A percentile compares a stretch with the other conserved stretches of the same genome.
Evolutionary conservation across 2,888 invertebrate species (phyloP).

Genomic region (Aromia moschata): DNA sequence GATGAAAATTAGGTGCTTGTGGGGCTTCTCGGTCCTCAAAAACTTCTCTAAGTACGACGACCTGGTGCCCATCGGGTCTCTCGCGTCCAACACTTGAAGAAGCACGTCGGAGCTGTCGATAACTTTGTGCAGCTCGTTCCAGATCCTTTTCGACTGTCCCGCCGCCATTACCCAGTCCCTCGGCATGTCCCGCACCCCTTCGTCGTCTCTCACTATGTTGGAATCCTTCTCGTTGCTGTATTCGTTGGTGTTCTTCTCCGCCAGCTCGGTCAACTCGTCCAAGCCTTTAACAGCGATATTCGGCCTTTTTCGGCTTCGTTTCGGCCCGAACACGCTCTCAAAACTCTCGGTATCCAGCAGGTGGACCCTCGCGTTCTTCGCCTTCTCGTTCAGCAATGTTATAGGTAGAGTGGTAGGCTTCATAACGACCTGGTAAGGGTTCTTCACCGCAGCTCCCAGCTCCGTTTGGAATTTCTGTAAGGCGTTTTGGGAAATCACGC

Average conservation of each 20-base stretch:
- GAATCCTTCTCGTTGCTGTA: conserved; percentile 87
- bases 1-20: conserved; percentile 97
- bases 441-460: conserved; percentile 91
- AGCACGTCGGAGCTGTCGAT: conserved; percentile 98
- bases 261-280: conserved; percentile 78
- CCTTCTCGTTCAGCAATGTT: conserved; percentile 90
- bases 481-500: conserved; percentile 93
- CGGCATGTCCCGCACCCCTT: conserved; percentile 80
- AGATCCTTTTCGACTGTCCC: conserved; percentile 96
- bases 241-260: conserved; percentile 74
- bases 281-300: conserved; percentile 80
- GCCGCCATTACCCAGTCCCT: conserved; percentile 96
- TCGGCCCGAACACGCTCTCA: conserved; percentile 94
- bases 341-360: conserved; percentile 95
- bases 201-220: conserved; percentile 84
- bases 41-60: conserved; percentile 93
- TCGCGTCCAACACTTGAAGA: conserved; percentile 94
- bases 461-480: conserved; percentile 93
- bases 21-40: conserved; percentile 91
- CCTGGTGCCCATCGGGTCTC: conserved; percentile 97
- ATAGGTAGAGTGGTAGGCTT: conserved; percentile 94
- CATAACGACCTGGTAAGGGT: conserved; percentile 98
- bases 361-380: conserved; percentile 91
- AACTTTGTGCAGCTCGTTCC: conserved; percentile 99
- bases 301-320: conserved; percentile 90